These are phyloP conservation scores for Drosophila nigrodunni DNA, from an alignment of 1,140 invertebrate genomes.

Conservation along the genomic window DNA sequence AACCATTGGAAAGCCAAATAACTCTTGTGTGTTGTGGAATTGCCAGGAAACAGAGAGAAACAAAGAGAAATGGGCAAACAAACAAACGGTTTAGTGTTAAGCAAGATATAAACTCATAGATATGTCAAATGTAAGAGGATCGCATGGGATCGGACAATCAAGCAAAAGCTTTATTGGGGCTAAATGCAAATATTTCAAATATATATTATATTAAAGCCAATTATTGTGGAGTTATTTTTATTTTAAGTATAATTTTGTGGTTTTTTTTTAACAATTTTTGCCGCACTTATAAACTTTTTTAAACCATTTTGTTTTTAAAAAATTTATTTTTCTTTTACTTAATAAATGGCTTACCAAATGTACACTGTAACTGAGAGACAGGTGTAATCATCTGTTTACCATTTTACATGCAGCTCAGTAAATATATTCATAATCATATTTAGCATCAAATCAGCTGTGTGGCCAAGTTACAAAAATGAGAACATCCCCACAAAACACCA, in stretches of 20 bases:
- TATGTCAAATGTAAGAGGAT: background rate
- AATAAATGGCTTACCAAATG: too few relatives aligned
- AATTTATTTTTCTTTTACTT: too few relatives aligned
- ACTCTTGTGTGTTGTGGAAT: conserved; percentile 74
- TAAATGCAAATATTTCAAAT: too few relatives aligned
- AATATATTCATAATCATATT: background rate
- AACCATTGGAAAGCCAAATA: conserved; percentile 81
- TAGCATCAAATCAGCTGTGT: background rate
- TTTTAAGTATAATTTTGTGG: too few relatives aligned
- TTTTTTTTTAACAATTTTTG: too few relatives aligned
- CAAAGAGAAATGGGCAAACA: conserved; percentile 8
- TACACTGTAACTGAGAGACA: too few relatives aligned
- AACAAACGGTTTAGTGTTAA: conserved; percentile 52
- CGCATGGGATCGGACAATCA: conserved; percentile 10
- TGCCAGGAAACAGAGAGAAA: conserved; percentile 33
- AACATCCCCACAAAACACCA: background rate
- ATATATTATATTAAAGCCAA: too few relatives aligned
- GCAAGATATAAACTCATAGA: conserved; percentile 20
- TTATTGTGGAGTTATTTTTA: too few relatives aligned
- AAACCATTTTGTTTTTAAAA: too few relatives aligned
- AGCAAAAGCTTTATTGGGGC: too few relatives aligned
- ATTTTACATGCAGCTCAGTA: background rate
- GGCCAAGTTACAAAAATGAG: background rate
- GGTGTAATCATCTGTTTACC: too few relatives aligned
- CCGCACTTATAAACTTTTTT: too few relatives aligned